Base-by-base conservation (phyloP, 2,797 vertebrate species). In the Adrianichthys oophorus region DNA sequence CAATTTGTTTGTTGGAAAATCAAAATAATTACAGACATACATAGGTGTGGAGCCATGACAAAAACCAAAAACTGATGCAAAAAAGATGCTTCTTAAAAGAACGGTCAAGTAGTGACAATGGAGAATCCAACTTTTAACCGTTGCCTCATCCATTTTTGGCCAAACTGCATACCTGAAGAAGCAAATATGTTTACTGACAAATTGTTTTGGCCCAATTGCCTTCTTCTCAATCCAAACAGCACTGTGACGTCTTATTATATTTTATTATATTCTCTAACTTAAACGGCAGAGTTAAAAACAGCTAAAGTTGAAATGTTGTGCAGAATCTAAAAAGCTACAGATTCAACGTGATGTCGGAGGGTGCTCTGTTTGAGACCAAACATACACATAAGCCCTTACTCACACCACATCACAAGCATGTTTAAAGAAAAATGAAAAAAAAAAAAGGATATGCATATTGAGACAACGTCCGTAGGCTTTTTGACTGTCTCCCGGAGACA, bases 171-270 rank as follows among this genome's bases (percentile, higher is more conserved):
- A 61, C 37, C 51, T 52, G 59, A 70, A 69, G 53, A 68, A 65
- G 61, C 60, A 59, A 41, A 21, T 5, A 64, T 60, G 56, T 18
- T 29, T 15, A 53, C 46, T 55, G 57, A 80, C 62, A 60, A 50
- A 51, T 57, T 77, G 48, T 58, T 79, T 68, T 76, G 76, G 48
- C 66, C 62, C 16, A 47, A 56, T 46, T 68, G 42, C 58, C 48
- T 70, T 46, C 19, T 60, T 43, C 59, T 57, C 42, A 41, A 65
- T 74, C 48, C 52, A 59, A 32, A 40, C 53, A 56, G 57, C 52
- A 60, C 64, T 68, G 61, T 49, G 56, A 52, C 43, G 15, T 72
- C 64, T 55, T 74, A 76, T 79, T 77, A 80, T 78, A 84, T 75
- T 29, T 8, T 56, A 45, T 48, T 3, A 21, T 21, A 3, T 57